Evolutionary conservation across 1,140 invertebrate species (phyloP).

Genomic region (Macrobrachium nipponense): DNA sequence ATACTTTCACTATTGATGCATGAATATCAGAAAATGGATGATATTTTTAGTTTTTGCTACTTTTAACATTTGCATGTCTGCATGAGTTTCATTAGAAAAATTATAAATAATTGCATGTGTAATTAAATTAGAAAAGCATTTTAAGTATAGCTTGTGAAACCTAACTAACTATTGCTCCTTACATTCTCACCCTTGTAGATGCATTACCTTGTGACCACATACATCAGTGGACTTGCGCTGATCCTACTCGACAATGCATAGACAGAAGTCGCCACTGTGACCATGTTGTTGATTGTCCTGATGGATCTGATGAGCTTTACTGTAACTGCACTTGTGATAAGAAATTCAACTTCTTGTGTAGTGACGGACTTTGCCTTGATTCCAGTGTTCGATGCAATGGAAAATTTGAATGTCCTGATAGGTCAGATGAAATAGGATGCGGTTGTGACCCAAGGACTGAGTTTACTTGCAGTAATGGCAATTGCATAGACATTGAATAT

Average conservation of each 20-base stretch:
- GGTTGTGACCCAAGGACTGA: conserved; percentile 64
- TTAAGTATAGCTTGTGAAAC: neutral
- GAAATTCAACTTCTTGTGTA: conserved; percentile 70
- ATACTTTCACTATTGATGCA: no score
- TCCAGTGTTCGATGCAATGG: conserved; percentile 62
- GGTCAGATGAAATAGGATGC: conserved; percentile 66
- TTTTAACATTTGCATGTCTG: no score
- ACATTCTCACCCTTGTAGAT: conserved; percentile 29
- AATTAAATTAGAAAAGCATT: no score
- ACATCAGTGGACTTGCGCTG: conserved; percentile 67
- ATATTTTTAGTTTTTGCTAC: no score
- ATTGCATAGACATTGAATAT: conserved; percentile 68
- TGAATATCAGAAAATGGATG: no score
- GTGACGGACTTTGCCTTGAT: conserved; percentile 69
- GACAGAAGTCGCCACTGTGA: conserved; percentile 65
- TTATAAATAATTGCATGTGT: no score
- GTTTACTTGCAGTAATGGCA: conserved; percentile 66
- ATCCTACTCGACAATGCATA: conserved; percentile 65
- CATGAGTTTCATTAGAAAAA: no score
- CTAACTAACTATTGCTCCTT: conserved; percentile 9
- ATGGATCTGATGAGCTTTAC: conserved; percentile 68
- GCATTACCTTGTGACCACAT: conserved; percentile 49
- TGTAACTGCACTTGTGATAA: conserved; percentile 54
- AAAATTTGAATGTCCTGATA: conserved; percentile 66
- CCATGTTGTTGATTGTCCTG: conserved; percentile 66